phyloP scores from a whole-genome alignment of 2,888 invertebrate species.

The Pedicia rivosa region DNA sequence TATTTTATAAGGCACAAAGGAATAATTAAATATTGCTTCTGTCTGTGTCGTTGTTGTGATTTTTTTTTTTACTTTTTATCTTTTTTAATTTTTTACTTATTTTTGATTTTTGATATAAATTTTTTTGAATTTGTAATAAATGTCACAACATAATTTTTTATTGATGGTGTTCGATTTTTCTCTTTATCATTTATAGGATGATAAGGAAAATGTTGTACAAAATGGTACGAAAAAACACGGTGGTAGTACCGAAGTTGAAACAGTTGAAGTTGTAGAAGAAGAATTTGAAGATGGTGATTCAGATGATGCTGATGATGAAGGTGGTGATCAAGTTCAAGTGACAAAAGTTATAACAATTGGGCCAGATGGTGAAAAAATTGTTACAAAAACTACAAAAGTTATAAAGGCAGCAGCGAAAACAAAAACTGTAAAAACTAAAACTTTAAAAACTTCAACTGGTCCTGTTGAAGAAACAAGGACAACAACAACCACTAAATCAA shows the following conservation, averaged over 20 bases:
- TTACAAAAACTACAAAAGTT: neutral
- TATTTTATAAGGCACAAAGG: no score
- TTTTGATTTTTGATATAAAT: no score
- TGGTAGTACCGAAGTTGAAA: neutral
- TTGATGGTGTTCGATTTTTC: no score
- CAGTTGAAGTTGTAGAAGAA: conserved; percentile 4
- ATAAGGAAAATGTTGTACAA: conserved; percentile 5
- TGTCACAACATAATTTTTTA: no score
- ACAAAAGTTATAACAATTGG: conserved; percentile 1
- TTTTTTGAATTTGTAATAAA: no score
- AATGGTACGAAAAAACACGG: neutral
- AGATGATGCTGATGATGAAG: neutral
- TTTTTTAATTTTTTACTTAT: no score
- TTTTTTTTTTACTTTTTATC: no score
- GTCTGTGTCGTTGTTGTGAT: no score
- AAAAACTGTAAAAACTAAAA: conserved; percentile 9
- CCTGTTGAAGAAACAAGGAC: conserved; percentile 6
- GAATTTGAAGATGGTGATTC: conserved; percentile 7
- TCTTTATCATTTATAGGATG: neutral
- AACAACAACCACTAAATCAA: neutral
- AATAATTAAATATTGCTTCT: no score
- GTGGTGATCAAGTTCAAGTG: neutral
- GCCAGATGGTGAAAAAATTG: conserved; percentile 1
- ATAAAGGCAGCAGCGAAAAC: conserved; percentile 6
- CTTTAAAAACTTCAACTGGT: conserved; percentile 1